Percentiles rank a stretch among this genome's conserved stretches.
Conservation (phyloP, 2,888 invertebrate species). For the Seira musarum region DNA sequence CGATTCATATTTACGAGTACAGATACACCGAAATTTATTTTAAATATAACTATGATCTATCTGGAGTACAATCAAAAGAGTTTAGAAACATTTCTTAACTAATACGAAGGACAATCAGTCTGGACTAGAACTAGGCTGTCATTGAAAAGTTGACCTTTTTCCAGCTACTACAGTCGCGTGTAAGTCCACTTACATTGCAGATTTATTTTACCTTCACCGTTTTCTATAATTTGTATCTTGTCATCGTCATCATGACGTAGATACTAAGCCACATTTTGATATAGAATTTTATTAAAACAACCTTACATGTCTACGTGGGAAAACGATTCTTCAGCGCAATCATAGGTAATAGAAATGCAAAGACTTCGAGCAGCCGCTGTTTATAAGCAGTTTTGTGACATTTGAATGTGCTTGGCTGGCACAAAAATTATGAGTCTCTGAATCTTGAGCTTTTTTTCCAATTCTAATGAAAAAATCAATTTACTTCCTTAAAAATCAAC, state of each 20-base stretch:
- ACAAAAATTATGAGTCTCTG: slow-evolving; percentile 52
- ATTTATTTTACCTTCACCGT: too few species aligned
- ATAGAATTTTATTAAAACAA: too few species aligned
- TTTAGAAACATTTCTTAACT: too few species aligned
- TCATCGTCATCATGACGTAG: not conserved
- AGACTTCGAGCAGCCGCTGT: not conserved
- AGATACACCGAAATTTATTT: too few species aligned
- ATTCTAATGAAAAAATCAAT: slow-evolving; percentile 10
- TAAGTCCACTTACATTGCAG: too few species aligned
- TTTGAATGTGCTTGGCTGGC: slow-evolving; percentile 30
- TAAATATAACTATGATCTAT: too few species aligned
- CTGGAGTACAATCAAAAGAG: too few species aligned
- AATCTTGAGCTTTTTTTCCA: slow-evolving; percentile 48
- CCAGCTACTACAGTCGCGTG: slow-evolving; percentile 18
- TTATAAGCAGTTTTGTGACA: slow-evolving; percentile 29
- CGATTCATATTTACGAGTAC: too few species aligned
- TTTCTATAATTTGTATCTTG: too few species aligned
- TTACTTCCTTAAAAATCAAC: not conserved
- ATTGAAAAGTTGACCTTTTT: slow-evolving; percentile 33
- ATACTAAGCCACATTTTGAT: not conserved
- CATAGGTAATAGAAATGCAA: slow-evolving; percentile 24
- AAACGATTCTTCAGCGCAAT: slow-evolving; percentile 16
- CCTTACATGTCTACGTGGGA: slow-evolving; percentile 23
- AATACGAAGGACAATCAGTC: slow-evolving; percentile 52
- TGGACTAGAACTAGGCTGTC: slow-evolving; percentile 62